These are phyloP conservation scores for Thymelicus lineola DNA, from an alignment of 2,888 invertebrate genomes.

Conservation along the genomic window DNA sequence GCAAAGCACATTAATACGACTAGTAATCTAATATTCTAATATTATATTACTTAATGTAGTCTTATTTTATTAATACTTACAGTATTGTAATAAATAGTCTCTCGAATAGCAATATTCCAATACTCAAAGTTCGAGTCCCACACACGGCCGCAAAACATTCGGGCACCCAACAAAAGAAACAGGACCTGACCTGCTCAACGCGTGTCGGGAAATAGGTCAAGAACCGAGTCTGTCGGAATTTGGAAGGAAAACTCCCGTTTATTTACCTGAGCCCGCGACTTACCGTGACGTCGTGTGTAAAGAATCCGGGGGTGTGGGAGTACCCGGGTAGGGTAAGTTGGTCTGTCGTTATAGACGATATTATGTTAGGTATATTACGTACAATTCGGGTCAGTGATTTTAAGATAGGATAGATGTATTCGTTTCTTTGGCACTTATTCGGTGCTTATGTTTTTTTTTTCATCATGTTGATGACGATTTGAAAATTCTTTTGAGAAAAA, in stretches of 20 bases:
- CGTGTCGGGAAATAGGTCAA: constrained; percentile 67
- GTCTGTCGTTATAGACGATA: background rate
- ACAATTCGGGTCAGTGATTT: too few relatives aligned
- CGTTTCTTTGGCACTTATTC: too few relatives aligned
- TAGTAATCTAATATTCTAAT: too few relatives aligned
- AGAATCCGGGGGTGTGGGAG: constrained; percentile 29
- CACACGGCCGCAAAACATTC: constrained; percentile 24
- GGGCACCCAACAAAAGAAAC: constrained; percentile 47
- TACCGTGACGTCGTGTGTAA: constrained; percentile 33
- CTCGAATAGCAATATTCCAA: background rate
- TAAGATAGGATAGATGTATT: too few relatives aligned
- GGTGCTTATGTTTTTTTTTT: too few relatives aligned
- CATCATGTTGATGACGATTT: too few relatives aligned
- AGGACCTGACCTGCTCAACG: constrained; percentile 63
- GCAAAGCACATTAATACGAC: too few relatives aligned
- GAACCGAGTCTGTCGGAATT: constrained; percentile 55
- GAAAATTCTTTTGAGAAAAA: too few relatives aligned
- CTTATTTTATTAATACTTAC: too few relatives aligned
- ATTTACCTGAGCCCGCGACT: constrained; percentile 49
- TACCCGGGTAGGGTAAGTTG: background rate
- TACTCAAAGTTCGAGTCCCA: constrained; percentile 2
- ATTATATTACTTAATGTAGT: too few relatives aligned
- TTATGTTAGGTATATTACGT: too few relatives aligned
- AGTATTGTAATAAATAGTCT: too few relatives aligned
- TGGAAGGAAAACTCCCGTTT: constrained; percentile 55